Base-by-base conservation (phyloP, 2,797 vertebrate species). In the Periophthalmus magnuspinnatus region DNA sequence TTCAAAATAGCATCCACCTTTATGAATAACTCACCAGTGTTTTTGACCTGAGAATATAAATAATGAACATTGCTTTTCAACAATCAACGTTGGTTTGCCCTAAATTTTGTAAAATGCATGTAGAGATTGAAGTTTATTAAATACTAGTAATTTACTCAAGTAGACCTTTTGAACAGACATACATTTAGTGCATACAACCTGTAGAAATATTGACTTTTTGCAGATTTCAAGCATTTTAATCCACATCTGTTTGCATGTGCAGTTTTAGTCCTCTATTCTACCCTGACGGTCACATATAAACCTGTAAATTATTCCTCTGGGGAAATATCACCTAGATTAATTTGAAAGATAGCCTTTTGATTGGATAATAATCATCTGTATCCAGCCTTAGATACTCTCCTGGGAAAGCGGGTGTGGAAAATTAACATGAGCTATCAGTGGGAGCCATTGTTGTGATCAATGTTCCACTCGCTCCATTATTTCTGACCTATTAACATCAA, bases 241-340 rank as follows among this genome's bases (percentile, higher is more conserved):
- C n/a, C 59, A 61, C 34, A 3, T 22, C 11, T 41, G 33, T 16
- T 34, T 59, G 34, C 34, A 38, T 21, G 59, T 41, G 38, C 11
- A 6, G 0, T 61, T 67, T 61, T 56, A 56, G 24, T 54, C 67
- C 78, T 38, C 21, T 65, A 21, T 76, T 78, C 68, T 70, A 65
- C 76, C 75, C 61, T 68, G 17, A 68, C 28, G 69, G 61, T 76
- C 62, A 64, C 50, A 71, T 61, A 77, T 77, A 75, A 83, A 75
- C 70, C 71, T 82, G 81, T 62, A 52, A 74, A 70, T 78, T 45
- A 57, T 70, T 71, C 60, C 19, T 41, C 68, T 61, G 59, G 24
- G 50, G 74, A 28, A 68, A 72, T 22, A 69, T 82, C 38, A 59
- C 33, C 6, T 28, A 8, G 41, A 65, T 74, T 67, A 9, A 71